Evolutionary conservation across 2,113 vertebrate species (phyloP), one percentile per base, ranked within the genome.

Genomic region (Sander vitreus): DNA sequence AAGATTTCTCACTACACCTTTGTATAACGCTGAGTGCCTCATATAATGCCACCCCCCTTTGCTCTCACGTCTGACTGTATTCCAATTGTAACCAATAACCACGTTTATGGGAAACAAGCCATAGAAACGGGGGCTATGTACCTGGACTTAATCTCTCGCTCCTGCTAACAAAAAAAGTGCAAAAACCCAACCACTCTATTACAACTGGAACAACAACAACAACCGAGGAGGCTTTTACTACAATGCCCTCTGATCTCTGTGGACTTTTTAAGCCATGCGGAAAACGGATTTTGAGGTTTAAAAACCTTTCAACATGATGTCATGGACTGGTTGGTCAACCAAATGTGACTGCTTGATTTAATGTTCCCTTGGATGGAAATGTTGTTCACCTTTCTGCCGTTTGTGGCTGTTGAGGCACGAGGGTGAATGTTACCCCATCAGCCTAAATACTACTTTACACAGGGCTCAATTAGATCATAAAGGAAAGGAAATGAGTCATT

Each of bases 101-200:
- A 82, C 76, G 43, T 85, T 74, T 88, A 79, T 91, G 23, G 94
- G 94, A 94, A 91, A 89, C 80, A 95, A 95, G 94, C 94, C 94
- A 95, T 95, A 95, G 79, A 88, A 84, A 71, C 9, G 33, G 88
- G 89, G 89, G 78, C 60, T 78, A 39, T 68, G 54, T 72, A 85
- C 78, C 72, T 81, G 84, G 76, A 87, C 78, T 79, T 74, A 59
- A 60, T 84, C 66, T 89, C 30, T 85, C 10, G 48, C 69, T 88
- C 67, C 68, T 53, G 59, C 75, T 73, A 79, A 90, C 65, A 69
- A 69, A 21, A 21, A 30, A 47, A 77, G 51, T 12, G 47, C 45
- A 57, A 65, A 81, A 80, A 77, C 36, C 51, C 64, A 76, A 86
- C 63, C 63, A 88, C 82, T 88, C 80, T 88, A 64, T 80, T 65